These are phyloP conservation scores for Drosophila fulvimacula DNA, from an alignment of 2,888 invertebrate species.

Conservation along the genomic window DNA sequence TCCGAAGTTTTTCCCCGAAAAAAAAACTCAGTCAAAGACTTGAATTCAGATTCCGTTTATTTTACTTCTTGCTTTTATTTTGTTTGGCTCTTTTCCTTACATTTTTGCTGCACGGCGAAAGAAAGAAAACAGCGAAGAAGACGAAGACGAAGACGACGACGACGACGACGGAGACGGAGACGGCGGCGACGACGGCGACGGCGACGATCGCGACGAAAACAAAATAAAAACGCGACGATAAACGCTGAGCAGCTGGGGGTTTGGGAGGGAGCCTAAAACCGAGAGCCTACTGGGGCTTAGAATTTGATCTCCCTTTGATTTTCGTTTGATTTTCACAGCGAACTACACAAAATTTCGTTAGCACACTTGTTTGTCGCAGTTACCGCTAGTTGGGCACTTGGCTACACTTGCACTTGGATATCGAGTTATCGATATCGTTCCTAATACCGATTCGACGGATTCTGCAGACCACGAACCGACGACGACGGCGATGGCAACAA, in stretches of 20 bases:
- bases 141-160: conserved; percentile 25
- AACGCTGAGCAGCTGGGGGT: conserved; percentile 10
- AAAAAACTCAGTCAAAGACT: conserved; percentile 24
- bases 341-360: background rate
- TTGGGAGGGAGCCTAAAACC: background rate
- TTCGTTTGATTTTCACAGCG: conserved; percentile 2
- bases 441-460: conserved; percentile 18
- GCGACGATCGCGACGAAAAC: conserved; percentile 58
- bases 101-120: conserved; percentile 55
- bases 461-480: conserved; percentile 34
- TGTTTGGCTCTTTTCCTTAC: conserved; percentile 39
- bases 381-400: conserved; percentile 20
- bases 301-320: no score
- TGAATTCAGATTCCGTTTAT: conserved; percentile 34
- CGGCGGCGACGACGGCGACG: conserved; percentile 28
- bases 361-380: conserved; percentile 26
- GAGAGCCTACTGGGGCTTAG: conserved; percentile 23
- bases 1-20: conserved; percentile 27
- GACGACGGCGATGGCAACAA: conserved; percentile 34
- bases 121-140: conserved; percentile 35
- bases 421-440: conserved; percentile 22
- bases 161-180: conserved; percentile 26
- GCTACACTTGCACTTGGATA: conserved; percentile 21
- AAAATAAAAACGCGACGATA: conserved; percentile 65
- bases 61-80: conserved; percentile 23